phyloP scores from a whole-genome alignment of 2,888 invertebrate species.

The Ormyrus nitidulus region DNA sequence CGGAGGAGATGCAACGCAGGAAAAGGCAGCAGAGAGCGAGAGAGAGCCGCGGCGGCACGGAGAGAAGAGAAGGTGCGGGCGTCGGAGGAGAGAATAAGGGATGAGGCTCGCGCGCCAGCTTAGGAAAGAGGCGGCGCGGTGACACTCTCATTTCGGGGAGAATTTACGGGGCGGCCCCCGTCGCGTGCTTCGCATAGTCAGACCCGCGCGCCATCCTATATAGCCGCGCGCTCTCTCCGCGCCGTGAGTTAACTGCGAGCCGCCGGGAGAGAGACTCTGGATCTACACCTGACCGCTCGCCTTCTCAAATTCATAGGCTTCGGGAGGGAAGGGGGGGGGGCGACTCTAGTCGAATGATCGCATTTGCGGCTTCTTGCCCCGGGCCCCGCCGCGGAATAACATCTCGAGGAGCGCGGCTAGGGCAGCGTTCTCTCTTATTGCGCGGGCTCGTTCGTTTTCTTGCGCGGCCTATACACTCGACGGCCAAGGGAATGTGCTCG shows the following conservation, averaged over 20 bases:
- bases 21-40: slow-evolving; percentile 11
- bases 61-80: neutral
- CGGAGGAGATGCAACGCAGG: neutral
- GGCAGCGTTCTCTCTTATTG: slow-evolving; percentile 6
- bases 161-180: slow-evolving; percentile 74
- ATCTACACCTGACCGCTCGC: slow-evolving; percentile 62
- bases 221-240: slow-evolving; percentile 65
- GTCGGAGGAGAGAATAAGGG: slow-evolving; percentile 47
- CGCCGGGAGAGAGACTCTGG: slow-evolving; percentile 54
- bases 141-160: slow-evolving; percentile 75
- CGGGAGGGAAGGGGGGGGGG: neutral
- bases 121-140: slow-evolving; percentile 67
- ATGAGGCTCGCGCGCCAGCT: slow-evolving; percentile 42
- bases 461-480: neutral
- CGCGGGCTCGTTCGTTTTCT: slow-evolving; percentile 38
- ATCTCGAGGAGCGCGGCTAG: neutral
- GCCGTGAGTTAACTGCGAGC: slow-evolving; percentile 32
- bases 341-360: slow-evolving; percentile 9
- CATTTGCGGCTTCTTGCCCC: slow-evolving; percentile 22
- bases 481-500: no score
- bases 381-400: neutral
- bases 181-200: slow-evolving; percentile 75
- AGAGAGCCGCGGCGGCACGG: slow-evolving; percentile 14
- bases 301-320: slow-evolving; percentile 66
- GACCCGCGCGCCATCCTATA: slow-evolving; percentile 62